Base-by-base conservation (phyloP, 2,113 vertebrate species). In the Henicopernis longicauda region DNA sequence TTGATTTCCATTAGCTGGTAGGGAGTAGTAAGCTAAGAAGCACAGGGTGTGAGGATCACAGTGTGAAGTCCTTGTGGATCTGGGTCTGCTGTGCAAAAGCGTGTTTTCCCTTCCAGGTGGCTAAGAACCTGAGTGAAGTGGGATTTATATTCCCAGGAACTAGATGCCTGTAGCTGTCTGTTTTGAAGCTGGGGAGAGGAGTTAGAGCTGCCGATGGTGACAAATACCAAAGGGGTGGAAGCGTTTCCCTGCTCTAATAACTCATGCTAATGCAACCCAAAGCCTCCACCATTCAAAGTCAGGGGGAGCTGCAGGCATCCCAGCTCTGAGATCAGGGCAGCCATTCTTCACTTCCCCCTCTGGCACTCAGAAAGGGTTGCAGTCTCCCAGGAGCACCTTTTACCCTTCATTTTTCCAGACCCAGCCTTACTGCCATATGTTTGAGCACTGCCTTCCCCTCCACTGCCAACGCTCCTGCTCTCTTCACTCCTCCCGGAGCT, bases 241-340 rank as follows among this genome's bases (percentile, higher is more conserved):
- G 78, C 0, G 0, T 95, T 94, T 85, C 87, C 74, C 78, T 85
- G 82, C 87, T 96, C 73, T 90, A 95, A 95, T 94, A 94, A 93
- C 42, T 96, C 81, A 87, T 61, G 90, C 27, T 93, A 94, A 93
- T 80, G 47, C 73, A 91, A 74, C 36, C 52, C 70, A 47, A 82
- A 95, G 54, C 77, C 42, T 84, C 57, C 55, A 47, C 84, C 31
- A 17, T 49, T 95, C 77, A 74, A 73, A 86, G 77, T 62, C 45
- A 18, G 20, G 25, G 70, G 31, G 19, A 82, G 50, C 92, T 92
- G 54, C 82, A 83, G 91, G 76, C 7, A 1, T 79, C 67, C 54
- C 49, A 83, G 82, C 91, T 92, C 67, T 73, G 91, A 70, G 80
- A 81, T 77, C 10, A n/a, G 59, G 67, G 17, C 69, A 94, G 80